Evolutionary conservation across 2,888 invertebrate species (phyloP), one percentile per base, ranked within the genome.

Genomic region (Nymphalis c-album): DNA sequence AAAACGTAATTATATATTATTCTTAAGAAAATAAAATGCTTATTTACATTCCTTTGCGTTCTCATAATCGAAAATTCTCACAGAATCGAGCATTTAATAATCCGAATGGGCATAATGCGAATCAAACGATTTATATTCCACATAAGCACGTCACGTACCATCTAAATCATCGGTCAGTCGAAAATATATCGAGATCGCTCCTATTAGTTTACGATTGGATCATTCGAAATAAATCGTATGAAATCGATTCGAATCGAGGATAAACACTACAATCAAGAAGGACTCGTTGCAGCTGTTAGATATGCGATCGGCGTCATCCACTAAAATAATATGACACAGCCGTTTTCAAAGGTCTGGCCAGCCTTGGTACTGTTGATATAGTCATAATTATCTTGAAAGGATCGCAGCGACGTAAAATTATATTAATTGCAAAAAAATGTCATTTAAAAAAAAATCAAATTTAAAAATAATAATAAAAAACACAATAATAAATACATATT

Each of bases 321-420:
- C 91, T 92, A 90, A 91, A 91, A 91, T 91, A 91, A 91, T 91
- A 91, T 91, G 92, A 91, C 91, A 91, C 86, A 91, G 91, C 91
- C 90, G 78, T 76, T 91, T 92, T 90, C 84, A 86, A 86, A 80
- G 84, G 84, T 83, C 84, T 82, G 68, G 60, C 45, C 68, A 70
- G 72, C 79, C 82, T 81, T 78, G 81, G 74, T 72, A 73, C 75
- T 71, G 75, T 77, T 70, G 70, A 74, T 73, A 74, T 74, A 82
- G 81, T 84, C 83, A 74, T 76, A 85, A 88, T 90, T 90, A 80
- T 82, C 63, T 60, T 48, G 85, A 86, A 90, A 67, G 64, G 86
- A 75, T 66, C 69, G 85, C 89, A 90, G 68, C 75, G 71, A 68
- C 73, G 71, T 61, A 65, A 55, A 50, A 48, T 63, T 59, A 31